Evolutionary conservation across 2,888 invertebrate genomes (phyloP).

Genomic region (Acrobasis repandana): DNA sequence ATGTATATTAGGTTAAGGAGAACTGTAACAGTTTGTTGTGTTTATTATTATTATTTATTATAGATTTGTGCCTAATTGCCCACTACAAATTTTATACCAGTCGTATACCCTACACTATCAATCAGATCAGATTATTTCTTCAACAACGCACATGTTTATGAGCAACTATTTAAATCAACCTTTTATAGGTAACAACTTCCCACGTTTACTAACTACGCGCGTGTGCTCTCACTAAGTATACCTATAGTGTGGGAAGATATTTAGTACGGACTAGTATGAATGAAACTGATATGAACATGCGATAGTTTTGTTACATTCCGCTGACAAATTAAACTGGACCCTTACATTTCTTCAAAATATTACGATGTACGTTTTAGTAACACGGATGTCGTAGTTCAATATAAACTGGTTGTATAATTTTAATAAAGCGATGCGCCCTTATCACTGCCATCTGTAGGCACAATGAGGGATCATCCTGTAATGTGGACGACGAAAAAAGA

Average conservation of each 20-base stretch:
- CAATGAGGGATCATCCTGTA: slow-evolving; percentile 80
- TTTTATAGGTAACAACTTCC: slow-evolving; percentile 42
- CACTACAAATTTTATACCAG: not conserved
- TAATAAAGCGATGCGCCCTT: slow-evolving; percentile 76
- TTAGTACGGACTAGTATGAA: slow-evolving; percentile 67
- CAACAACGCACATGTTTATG: slow-evolving; percentile 30
- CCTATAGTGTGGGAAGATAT: slow-evolving; percentile 80
- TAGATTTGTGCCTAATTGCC: not conserved
- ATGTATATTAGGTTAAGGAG: too few relatives aligned
- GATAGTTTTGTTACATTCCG: slow-evolving; percentile 59
- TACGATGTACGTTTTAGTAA: slow-evolving; percentile 19
- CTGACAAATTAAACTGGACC: slow-evolving; percentile 48
- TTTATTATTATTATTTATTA: too few relatives aligned
- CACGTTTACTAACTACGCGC: slow-evolving; percentile 53
- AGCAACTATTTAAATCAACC: slow-evolving; percentile 24
- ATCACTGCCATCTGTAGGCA: slow-evolving; percentile 75
- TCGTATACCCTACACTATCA: not conserved
- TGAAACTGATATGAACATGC: slow-evolving; percentile 62
- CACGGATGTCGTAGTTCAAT: slow-evolving; percentile 39
- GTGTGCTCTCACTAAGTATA: slow-evolving; percentile 59
- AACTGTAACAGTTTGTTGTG: too few relatives aligned
- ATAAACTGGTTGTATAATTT: slow-evolving; percentile 58
- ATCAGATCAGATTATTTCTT: not conserved
- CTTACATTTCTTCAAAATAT: slow-evolving; percentile 38
- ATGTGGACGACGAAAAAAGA: slow-evolving; percentile 65